Base-by-base conservation (phyloP, 2,113 vertebrate species). In the Cynoglossus semilaevis region DNA sequence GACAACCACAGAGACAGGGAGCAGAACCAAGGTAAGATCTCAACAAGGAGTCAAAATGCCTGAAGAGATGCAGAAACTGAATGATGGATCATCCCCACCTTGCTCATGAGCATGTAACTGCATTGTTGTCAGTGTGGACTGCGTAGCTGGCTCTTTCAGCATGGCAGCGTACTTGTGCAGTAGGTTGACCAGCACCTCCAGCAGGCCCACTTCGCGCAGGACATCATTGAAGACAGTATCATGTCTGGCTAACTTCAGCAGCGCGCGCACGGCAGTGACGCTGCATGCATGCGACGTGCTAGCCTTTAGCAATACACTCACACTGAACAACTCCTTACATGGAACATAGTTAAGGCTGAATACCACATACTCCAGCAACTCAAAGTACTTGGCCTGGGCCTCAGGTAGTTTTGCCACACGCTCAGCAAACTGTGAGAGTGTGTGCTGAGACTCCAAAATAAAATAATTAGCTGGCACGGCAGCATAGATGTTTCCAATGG, bases 331-430 rank as follows among this genome's bases (percentile, higher is more conserved):
- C 83, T 99, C 97, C 86, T 99, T 99, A 86, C 97, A 99, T 10
- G 97, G 97, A 29, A 99, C 94, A 67, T 99, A 99, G 90, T 99
- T 98, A 57, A 99, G 93, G 73, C 92, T 95, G 84, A 98, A 98
- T 63, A 99, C 94, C 0, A 98, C 94, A 38, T 98, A 95, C 77
- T 99, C 97, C 78, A 99, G 87, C 87, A 99, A 94, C 82, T 98
- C 96, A 18, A 99, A 99, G 89, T 97, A 99, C 79, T 98, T 98
- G 77, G 85, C 81, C 89, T 99, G 97, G 15, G 94, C 92, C 78
- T 98, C 95, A 1, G 95, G 92, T 48, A 96, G 91, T 70, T 88
- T 94, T 42, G 93, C 89, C 67, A 99, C 96, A 19, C 94, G 95
- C 68, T 99, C 96, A 1, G 94, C 94, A 36, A 98, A 95, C 84